Evolutionary conservation across 1,140 invertebrate genomes (phyloP), one percentile per base, ranked within the genome.

Genomic region (Tachypleus tridentatus): DNA sequence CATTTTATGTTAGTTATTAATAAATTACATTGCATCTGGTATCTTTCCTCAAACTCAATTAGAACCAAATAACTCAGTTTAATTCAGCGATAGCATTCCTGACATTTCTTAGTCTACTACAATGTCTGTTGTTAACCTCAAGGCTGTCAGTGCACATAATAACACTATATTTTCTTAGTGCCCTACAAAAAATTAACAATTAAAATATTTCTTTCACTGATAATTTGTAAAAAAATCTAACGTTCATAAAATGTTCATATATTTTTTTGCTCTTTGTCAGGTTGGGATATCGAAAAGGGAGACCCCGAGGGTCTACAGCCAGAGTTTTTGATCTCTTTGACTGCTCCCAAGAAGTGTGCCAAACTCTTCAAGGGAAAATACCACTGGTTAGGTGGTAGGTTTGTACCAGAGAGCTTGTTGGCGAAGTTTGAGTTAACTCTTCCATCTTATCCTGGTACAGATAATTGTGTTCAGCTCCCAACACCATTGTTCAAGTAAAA

Each of bases 221-320:
- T 29, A 29, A 29, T 29, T 29, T 29, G 29, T 29, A 29, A 29
- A 8, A n/a, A 29, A 29, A 29, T 29, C 29, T 29, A 29, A 29
- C 29, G 29, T 29, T 29, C 29, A 29, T 29, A 29, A 29, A 29
- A 29, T 29, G 29, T 61, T 10, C 10, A 61, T 49, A 61, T 61
- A 5, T 57, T 62, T 61, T 62, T 59, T 0, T 62, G 29, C 58
- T 58, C 4, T 62, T 63, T 64, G 60, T n/a, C 48, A 78, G 95
- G 97, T 49, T 99, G 97, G 97, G 81, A 98, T 80, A 91, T 99
- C 4, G 94, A 99, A 76, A 83, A 81, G 11, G 72, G 93, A 85
- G 49, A 84, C 81, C 3, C 60, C 49, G 70, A 74, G 3, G 82
- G 80, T 51, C 71, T 87, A 3, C 83, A 86, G 73, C 96, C 97